These are phyloP conservation scores for Colistium nudipinnis DNA, from an alignment of 2,113 vertebrate species.

Conservation along the genomic window DNA sequence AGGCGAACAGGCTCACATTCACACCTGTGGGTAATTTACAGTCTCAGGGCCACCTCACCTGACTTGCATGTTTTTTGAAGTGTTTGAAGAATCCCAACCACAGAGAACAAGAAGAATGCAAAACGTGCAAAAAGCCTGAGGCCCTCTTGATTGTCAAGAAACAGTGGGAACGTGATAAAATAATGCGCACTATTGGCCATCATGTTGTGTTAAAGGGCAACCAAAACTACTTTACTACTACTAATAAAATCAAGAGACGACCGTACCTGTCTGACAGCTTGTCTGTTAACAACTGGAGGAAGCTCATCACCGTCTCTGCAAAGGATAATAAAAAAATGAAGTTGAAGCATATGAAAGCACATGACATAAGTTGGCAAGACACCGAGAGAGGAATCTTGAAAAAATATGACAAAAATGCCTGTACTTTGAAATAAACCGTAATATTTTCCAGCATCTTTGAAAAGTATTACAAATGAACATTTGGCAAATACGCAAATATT, in stretches of 20 bases:
- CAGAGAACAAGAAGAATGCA: background rate
- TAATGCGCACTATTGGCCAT: background rate
- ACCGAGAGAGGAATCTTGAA: background rate
- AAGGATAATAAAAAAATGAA: constrained; percentile 21
- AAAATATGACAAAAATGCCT: background rate
- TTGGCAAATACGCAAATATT: background rate
- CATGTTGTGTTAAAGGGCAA: background rate
- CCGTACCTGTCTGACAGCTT: constrained; percentile 89
- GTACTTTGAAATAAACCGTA: background rate
- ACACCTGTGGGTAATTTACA: constrained; percentile 37
- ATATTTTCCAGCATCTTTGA: background rate
- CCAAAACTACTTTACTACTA: no score
- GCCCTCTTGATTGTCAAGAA: background rate
- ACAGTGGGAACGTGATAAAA: background rate
- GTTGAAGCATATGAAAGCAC: background rate
- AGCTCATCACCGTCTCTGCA: constrained; percentile 91
- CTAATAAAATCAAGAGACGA: no score
- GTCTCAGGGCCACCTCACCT: constrained; percentile 17
- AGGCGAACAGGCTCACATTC: constrained; percentile 41
- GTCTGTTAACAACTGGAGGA: constrained; percentile 92
- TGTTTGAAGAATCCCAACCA: background rate
- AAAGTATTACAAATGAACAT: background rate
- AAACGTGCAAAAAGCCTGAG: background rate
- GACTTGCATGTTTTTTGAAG: constrained; percentile 1
- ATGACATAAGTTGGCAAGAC: background rate